phyloP scores from a whole-genome alignment of 2,113 vertebrate species.

The Upupa epops region DNA sequence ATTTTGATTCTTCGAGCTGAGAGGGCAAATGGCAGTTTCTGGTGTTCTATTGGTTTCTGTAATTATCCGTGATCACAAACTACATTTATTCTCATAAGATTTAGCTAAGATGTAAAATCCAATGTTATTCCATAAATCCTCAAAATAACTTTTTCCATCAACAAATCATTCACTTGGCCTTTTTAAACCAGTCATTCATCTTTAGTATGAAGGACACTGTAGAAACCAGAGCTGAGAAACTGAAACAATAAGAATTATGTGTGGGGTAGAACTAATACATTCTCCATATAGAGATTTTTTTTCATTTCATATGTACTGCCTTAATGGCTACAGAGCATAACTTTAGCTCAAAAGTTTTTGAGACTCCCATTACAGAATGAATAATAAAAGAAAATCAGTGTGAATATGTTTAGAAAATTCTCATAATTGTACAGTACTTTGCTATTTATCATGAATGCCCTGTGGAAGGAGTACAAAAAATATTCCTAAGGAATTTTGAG shows the following conservation, averaged over 20 bases:
- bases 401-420: not conserved
- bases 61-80: slow-evolving; percentile 49
- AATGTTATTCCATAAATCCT: slow-evolving; percentile 16
- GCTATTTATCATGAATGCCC: rapidly evolving
- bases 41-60: slow-evolving; percentile 34
- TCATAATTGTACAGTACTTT: not conserved
- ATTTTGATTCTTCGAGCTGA: slow-evolving; percentile 33
- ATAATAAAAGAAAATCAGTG: not conserved
- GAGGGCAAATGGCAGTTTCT: slow-evolving; percentile 39
- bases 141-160: slow-evolving; percentile 7
- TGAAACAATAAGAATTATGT: not conserved
- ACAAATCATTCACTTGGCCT: not conserved
- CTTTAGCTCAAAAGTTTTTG: not conserved
- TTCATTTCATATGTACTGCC: not conserved
- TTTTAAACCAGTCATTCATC: not conserved
- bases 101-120: slow-evolving; percentile 5
- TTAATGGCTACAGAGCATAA: not conserved
- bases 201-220: not conserved
- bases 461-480: not conserved
- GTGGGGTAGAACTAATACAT: not conserved
- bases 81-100: slow-evolving; percentile 21
- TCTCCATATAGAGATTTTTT: not conserved
- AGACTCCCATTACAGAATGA: not conserved
- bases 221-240: not conserved
- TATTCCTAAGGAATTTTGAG: not conserved